Conservation (phyloP, 2,797 vertebrate genomes). For the Acrocephalus scirpaceus region DNA sequence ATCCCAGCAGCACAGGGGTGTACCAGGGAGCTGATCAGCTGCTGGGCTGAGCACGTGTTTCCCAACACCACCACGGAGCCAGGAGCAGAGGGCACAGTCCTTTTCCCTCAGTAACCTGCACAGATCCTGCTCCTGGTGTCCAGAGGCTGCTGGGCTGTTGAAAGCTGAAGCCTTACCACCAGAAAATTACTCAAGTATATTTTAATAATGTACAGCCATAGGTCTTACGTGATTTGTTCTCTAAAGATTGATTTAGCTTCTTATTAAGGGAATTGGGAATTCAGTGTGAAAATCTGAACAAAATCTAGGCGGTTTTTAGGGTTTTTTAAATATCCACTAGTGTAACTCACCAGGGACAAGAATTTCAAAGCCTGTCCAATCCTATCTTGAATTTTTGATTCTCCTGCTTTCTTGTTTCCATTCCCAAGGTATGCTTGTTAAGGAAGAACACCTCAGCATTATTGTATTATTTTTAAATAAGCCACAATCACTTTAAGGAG, state of each 20-base stretch:
- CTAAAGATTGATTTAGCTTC: conserved; percentile 63
- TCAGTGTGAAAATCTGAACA: conserved; percentile 36
- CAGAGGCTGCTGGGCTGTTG: not conserved
- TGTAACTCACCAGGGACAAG: conserved; percentile 19
- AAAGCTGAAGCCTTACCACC: not conserved
- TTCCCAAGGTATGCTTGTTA: conserved; percentile 47
- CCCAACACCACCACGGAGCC: accelerated
- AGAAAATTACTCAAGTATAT: conserved; percentile 13
- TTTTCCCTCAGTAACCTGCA: not conserved
- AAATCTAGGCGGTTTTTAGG: not conserved
- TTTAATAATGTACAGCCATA: conserved; percentile 59
- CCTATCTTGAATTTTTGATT: conserved; percentile 20
- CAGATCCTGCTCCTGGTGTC: not conserved
- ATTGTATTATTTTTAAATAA: conserved; percentile 47
- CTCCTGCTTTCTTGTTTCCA: not conserved
- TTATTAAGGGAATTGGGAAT: conserved; percentile 64
- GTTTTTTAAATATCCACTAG: conserved; percentile 12
- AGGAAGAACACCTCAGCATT: conserved; percentile 34
- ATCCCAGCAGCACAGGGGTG: not conserved
- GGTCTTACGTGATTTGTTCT: conserved; percentile 49
- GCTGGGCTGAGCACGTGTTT: accelerated
- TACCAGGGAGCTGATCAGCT: not conserved
- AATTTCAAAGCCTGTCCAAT: conserved; percentile 51
- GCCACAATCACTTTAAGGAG: not conserved
- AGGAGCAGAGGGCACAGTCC: accelerated